Conservation (phyloP, 53 echinoderm and acorn worm genomes). For the Astropecten irregularis region DNA sequence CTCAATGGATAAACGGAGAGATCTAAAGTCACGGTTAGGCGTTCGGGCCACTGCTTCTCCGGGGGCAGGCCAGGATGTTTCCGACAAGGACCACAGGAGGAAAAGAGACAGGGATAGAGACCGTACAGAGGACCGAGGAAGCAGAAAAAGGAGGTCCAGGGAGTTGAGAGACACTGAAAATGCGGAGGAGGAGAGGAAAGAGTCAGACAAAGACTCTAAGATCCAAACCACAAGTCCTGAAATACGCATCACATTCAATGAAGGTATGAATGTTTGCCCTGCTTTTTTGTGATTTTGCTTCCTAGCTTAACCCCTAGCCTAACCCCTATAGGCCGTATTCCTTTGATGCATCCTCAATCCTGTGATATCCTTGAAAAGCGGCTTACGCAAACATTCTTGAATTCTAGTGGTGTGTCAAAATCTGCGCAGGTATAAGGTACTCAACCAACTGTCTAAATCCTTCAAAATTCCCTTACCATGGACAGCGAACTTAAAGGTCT, state of each 20-base stretch:
- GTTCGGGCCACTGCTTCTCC: slow-evolving; percentile 22
- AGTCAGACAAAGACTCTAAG: not conserved
- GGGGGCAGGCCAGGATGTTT: not conserved
- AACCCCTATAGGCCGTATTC: too few species aligned
- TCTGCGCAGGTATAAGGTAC: too few species aligned
- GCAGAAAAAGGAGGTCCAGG: not conserved
- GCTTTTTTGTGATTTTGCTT: too few species aligned
- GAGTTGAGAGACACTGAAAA: not conserved
- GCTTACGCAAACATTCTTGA: too few species aligned
- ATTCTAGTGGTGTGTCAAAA: too few species aligned
- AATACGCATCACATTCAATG: slow-evolving; percentile 63
- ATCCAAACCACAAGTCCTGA: slow-evolving; percentile 48
- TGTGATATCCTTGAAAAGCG: too few species aligned
- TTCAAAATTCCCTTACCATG: too few species aligned
- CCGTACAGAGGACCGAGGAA: slow-evolving; percentile 11
- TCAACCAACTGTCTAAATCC: too few species aligned
- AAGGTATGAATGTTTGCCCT: slow-evolving; percentile 24
- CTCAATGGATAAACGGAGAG: slow-evolving; percentile 60
- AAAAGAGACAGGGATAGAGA: slow-evolving; percentile 31
- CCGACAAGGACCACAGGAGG: slow-evolving; percentile 23
- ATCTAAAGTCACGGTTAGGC: slow-evolving; percentile 81
- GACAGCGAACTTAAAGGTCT: too few species aligned
- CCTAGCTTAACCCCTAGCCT: too few species aligned
- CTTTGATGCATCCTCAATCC: too few species aligned
- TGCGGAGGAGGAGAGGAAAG: not conserved